Percentiles rank a stretch among this genome's conserved stretches.
phyloP scores from a whole-genome alignment of 2,797 vertebrate genomes.

The Tarsius wallacei region DNA sequence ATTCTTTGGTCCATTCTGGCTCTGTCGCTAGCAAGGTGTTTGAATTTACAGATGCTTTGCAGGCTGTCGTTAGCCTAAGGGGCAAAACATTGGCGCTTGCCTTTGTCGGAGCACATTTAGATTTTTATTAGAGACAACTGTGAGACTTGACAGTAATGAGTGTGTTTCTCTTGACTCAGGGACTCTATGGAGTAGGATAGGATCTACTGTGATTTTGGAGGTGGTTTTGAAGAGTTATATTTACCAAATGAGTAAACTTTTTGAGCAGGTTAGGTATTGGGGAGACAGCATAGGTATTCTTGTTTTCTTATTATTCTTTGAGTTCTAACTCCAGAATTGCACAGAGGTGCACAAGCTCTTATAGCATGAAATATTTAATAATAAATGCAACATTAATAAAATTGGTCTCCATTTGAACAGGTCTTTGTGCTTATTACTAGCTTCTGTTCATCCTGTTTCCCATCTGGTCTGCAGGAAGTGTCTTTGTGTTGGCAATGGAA shows the following conservation, averaged over 20 bases:
- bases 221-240: slow-evolving; percentile 21
- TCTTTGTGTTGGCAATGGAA: neutral
- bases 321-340: neutral
- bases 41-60: neutral
- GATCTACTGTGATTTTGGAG: neutral
- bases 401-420: neutral
- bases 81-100: too few relatives aligned
- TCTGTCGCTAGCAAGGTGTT: neutral
- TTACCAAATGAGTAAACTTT: neutral
- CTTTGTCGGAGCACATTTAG: neutral
- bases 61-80: neutral
- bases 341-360: neutral
- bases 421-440: neutral
- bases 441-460: neutral
- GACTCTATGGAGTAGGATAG: neutral
- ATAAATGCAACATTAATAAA: neutral
- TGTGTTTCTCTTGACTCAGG: neutral
- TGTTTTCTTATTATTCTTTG: neutral
- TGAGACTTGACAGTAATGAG: neutral
- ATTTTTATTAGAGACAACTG: neutral
- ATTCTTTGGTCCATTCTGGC: neutral
- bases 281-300: neutral
- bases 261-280: neutral
- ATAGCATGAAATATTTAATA: neutral
- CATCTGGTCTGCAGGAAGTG: neutral